Conservation (phyloP, 2,797 vertebrate genomes). For the Apogon hyalosoma region DNA sequence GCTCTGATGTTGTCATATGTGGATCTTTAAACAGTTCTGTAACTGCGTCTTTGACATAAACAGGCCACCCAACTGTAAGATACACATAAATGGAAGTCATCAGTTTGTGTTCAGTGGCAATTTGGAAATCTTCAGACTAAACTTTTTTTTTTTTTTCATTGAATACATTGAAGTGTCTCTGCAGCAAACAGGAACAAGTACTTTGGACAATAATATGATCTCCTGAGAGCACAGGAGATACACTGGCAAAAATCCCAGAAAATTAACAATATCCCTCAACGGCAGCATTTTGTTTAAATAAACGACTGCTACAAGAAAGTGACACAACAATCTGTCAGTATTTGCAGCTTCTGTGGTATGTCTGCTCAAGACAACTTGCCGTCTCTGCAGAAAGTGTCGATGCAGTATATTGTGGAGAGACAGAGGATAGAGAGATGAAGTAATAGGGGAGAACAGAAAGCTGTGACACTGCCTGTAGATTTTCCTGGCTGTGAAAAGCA, state of each 20-base stretch:
- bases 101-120: slow-evolving; percentile 1
- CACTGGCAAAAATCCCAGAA: slow-evolving; percentile 26
- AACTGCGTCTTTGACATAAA: neutral
- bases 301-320: slow-evolving; percentile 45
- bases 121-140: slow-evolving; percentile 3
- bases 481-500: slow-evolving; percentile 54
- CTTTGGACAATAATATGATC: slow-evolving; percentile 30
- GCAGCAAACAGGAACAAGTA: slow-evolving; percentile 16
- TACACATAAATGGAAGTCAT: neutral
- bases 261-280: slow-evolving; percentile 27
- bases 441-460: slow-evolving; percentile 28
- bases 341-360: slow-evolving; percentile 37
- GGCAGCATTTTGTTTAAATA: slow-evolving; percentile 39
- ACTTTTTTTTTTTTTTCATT: slow-evolving; percentile 11
- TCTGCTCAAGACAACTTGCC: slow-evolving; percentile 24
- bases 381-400: slow-evolving; percentile 34
- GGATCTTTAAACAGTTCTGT: neutral
- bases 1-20: neutral
- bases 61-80: too few relatives aligned
- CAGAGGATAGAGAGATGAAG: slow-evolving; percentile 29
- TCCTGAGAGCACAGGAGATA: slow-evolving; percentile 15
- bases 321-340: slow-evolving; percentile 44
- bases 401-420: slow-evolving; percentile 7
- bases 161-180: slow-evolving; percentile 11
- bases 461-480: slow-evolving; percentile 15